These are phyloP conservation scores for Globodera rostochiensis DNA, from an alignment of 1,140 invertebrate genomes.

Conservation along the genomic window DNA sequence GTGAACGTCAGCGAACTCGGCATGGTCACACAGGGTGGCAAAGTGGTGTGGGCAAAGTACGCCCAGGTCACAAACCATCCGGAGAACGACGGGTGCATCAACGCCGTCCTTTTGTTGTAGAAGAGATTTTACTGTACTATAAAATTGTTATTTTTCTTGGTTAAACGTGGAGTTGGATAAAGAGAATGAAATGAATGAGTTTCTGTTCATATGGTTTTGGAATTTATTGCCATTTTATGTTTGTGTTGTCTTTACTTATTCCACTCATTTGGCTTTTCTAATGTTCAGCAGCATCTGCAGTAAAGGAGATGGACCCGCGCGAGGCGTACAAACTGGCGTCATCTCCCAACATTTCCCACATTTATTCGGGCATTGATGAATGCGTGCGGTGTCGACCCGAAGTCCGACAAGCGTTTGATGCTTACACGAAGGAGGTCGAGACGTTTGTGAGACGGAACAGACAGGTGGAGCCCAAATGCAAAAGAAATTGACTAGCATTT, in stretches of 20 bases:
- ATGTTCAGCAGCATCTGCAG: too few relatives aligned
- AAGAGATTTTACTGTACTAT: not conserved
- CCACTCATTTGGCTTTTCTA: not conserved
- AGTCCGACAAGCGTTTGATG: not conserved
- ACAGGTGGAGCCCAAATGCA: not conserved
- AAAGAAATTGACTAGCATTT: not conserved
- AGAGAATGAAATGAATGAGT: not conserved
- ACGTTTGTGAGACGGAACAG: not conserved
- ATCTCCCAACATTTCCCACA: not conserved
- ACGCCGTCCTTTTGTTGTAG: conserved; percentile 92
- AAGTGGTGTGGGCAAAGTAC: conserved; percentile 99
- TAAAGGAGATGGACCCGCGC: not conserved
- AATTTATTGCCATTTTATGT: not conserved
- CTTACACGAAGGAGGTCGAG: not conserved
- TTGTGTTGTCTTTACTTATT: not conserved
- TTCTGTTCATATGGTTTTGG: not conserved
- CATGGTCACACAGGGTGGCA: conserved; percentile 95
- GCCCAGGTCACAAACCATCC: conserved; percentile 98
- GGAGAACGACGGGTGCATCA: conserved; percentile 99
- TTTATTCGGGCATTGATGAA: not conserved
- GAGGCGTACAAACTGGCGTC: not conserved
- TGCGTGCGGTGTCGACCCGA: not conserved
- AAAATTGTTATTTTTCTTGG: conserved; percentile 9
- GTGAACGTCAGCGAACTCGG: conserved; percentile 98
- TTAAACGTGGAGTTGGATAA: too few relatives aligned